These are phyloP conservation scores for Notamacropus eugenii DNA, from an alignment of 2,797 vertebrate genomes.

Conservation along the genomic window DNA sequence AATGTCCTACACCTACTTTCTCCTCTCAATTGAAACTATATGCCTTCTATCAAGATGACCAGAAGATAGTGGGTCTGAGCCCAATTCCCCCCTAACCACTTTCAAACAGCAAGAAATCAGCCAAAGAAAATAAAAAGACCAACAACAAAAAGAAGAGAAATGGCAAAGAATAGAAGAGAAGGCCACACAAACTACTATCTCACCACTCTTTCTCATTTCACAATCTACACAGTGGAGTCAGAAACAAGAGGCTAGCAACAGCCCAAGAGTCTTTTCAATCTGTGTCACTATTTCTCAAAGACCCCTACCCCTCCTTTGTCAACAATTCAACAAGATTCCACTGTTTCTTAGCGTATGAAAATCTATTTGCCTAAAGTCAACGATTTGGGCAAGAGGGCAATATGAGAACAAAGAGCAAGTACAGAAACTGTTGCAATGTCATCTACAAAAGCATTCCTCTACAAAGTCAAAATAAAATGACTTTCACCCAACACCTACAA, in stretches of 20 bases:
- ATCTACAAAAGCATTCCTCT: neutral
- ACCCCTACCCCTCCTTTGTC: neutral
- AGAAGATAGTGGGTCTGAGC: neutral
- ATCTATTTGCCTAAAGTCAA: neutral
- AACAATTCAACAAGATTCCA: neutral
- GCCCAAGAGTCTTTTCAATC: neutral
- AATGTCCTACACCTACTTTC: neutral
- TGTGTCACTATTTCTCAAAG: neutral
- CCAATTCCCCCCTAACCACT: neutral
- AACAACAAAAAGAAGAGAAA: neutral
- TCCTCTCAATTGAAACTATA: neutral
- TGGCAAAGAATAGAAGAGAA: neutral
- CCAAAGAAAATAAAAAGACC: neutral
- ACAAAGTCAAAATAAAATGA: neutral
- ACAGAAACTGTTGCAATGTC: neutral
- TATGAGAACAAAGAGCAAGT: neutral
- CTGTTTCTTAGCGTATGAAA: neutral
- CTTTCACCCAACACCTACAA: neutral
- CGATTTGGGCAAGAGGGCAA: neutral
- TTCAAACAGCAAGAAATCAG: neutral
- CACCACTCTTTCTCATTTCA: neutral
- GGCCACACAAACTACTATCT: neutral
- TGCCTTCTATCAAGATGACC: neutral
- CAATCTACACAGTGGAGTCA: neutral
- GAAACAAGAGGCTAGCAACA: neutral